A percentile compares a stretch with the other conserved stretches of the same genome.
These are phyloP conservation scores for Drosophila macrothrix DNA, from an alignment of 2,888 invertebrate species.

Conservation along the genomic window DNA sequence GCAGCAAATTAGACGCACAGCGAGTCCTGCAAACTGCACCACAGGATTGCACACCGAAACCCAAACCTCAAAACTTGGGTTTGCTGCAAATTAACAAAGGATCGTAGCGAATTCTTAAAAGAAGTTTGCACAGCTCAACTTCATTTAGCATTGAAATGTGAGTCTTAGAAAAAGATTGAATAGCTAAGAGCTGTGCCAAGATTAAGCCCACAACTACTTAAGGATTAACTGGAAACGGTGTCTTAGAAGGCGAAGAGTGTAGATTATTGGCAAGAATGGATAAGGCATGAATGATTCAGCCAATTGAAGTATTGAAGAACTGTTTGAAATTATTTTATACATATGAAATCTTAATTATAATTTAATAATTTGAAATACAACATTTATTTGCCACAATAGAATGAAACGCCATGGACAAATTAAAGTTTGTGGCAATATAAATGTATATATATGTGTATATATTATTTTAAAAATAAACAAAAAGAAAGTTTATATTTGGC, in stretches of 20 bases:
- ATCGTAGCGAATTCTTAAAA: slow-evolving; percentile 14
- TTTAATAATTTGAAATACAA: background rate
- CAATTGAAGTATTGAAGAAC: background rate
- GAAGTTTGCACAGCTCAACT: slow-evolving; percentile 11
- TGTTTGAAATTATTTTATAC: background rate
- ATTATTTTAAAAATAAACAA: background rate
- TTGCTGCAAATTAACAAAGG: slow-evolving; percentile 4
- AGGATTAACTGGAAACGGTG: slow-evolving; percentile 10
- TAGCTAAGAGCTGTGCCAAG: background rate
- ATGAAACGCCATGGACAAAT: background rate
- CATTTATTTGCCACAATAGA: background rate
- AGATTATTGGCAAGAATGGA: slow-evolving; percentile 9
- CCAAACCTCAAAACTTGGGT: slow-evolving; percentile 21
- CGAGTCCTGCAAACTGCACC: slow-evolving; percentile 15
- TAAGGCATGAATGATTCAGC: background rate
- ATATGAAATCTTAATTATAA: background rate
- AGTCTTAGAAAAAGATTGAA: background rate
- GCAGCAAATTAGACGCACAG: slow-evolving; percentile 70
- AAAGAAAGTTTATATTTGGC: background rate
- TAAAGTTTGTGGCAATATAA: background rate
- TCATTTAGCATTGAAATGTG: slow-evolving; percentile 19
- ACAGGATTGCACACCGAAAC: slow-evolving; percentile 15
- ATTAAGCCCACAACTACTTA: slow-evolving; percentile 17
- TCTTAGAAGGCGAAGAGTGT: slow-evolving; percentile 4
- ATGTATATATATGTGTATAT: background rate